These are phyloP conservation scores for Mesocricetus auratus DNA, from an alignment of 2,113 vertebrate species.

Conservation along the genomic window DNA sequence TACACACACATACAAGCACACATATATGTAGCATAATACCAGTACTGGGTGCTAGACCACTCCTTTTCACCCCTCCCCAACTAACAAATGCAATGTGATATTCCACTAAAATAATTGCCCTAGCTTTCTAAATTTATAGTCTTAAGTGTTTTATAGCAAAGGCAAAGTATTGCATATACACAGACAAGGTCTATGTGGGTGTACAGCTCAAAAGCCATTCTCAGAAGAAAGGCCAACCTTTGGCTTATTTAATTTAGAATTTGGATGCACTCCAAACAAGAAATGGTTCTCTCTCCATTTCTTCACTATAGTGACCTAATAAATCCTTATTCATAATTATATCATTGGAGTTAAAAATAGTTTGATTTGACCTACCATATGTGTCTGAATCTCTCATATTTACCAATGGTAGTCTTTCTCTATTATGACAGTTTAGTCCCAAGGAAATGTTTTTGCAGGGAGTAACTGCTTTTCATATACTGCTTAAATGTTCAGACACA, in stretches of 20 bases:
- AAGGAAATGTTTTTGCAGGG: neutral
- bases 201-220: neutral
- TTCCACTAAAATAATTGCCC: constrained; percentile 63
- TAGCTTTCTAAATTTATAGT: constrained; percentile 71
- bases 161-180: constrained; percentile 57
- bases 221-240: neutral
- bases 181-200: neutral
- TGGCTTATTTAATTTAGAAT: constrained; percentile 21
- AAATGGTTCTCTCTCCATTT: constrained; percentile 15
- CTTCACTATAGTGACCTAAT: neutral
- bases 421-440: neutral
- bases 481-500: neutral
- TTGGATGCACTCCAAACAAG: neutral
- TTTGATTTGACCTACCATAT: neutral
- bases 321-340: neutral
- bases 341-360: neutral
- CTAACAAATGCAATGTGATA: constrained; percentile 47
- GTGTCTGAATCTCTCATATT: neutral
- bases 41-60: constrained; percentile 30
- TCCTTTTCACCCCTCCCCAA: constrained; percentile 55
- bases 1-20: neutral
- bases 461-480: neutral
- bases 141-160: constrained; percentile 65
- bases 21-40: neutral
- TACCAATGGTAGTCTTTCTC: neutral